Conservation (phyloP, 2,113 vertebrate genomes). For the Neolamprologus longior region DNA sequence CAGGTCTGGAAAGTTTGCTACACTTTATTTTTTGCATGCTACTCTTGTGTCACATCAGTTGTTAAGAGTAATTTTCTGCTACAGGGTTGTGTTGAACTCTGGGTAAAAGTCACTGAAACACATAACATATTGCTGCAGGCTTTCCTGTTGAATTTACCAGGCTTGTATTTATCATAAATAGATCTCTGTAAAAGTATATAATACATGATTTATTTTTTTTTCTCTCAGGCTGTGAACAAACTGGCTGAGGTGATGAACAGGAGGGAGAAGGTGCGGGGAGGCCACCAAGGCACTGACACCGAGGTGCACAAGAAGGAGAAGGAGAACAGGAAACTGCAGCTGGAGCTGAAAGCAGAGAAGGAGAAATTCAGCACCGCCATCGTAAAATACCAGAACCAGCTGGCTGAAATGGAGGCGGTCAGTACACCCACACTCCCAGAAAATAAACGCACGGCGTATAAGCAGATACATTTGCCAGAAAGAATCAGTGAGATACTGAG, state of each 20-base stretch:
- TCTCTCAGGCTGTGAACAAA: slow-evolving; percentile 89
- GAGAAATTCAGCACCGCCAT: slow-evolving; percentile 90
- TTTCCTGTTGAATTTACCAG: background rate
- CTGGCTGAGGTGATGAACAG: slow-evolving; percentile 94
- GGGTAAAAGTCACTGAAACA: background rate
- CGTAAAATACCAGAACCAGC: slow-evolving; percentile 91
- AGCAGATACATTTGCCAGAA: background rate
- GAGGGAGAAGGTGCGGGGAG: slow-evolving; percentile 61
- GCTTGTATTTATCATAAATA: background rate
- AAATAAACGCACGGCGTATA: background rate
- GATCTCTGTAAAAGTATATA: background rate
- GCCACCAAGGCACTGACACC: slow-evolving; percentile 75
- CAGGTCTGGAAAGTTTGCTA: background rate
- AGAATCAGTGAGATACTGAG: background rate
- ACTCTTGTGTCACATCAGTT: background rate
- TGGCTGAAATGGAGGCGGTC: slow-evolving; percentile 96
- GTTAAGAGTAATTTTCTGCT: slow-evolving; percentile 10
- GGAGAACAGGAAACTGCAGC: slow-evolving; percentile 92
- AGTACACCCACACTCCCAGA: slow-evolving; percentile 48
- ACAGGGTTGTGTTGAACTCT: slow-evolving; percentile 23
- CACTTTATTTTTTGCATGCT: background rate
- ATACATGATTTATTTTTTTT: background rate
- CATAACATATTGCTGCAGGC: background rate
- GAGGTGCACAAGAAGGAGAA: slow-evolving; percentile 90
- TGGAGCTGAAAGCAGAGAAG: slow-evolving; percentile 86